Evolutionary conservation across 2,797 vertebrate genomes (phyloP).

Genomic region (Moxostoma hubbsi): DNA sequence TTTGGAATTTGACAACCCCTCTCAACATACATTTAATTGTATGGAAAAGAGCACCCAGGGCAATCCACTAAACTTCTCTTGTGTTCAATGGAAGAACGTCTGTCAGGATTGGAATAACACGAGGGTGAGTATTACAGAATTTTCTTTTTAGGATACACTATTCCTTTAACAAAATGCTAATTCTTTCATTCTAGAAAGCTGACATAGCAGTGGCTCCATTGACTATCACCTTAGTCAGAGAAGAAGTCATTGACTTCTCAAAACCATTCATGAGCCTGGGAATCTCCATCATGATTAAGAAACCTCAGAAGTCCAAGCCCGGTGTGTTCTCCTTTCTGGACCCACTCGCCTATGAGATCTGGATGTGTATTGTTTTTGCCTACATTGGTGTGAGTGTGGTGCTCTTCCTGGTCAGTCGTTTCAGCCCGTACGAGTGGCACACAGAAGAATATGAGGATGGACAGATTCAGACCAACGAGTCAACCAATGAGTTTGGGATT

Average conservation of each 20-base stretch:
- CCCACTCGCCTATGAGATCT: slow-evolving; percentile 98
- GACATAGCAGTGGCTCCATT: slow-evolving; percentile 97
- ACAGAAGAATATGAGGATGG: slow-evolving; percentile 99
- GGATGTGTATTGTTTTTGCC: slow-evolving; percentile 99
- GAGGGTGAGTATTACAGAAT: no score
- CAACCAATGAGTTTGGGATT: slow-evolving; percentile 99
- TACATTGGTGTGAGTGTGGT: slow-evolving; percentile 99
- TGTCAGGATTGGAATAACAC: no score
- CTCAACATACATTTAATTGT: no score
- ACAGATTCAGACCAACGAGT: slow-evolving; percentile 98
- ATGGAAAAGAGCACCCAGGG: no score
- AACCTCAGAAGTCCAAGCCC: slow-evolving; percentile 99
- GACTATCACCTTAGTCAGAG: slow-evolving; percentile 97
- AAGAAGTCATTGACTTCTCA: slow-evolving; percentile 99
- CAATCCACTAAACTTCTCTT: no score
- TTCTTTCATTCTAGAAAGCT: slow-evolving; percentile 86
- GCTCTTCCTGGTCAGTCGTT: slow-evolving; percentile 99
- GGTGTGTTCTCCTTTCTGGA: slow-evolving; percentile 99
- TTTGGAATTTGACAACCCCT: no score
- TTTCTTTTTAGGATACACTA: no score
- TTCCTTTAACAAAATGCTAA: background rate
- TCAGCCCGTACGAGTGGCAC: slow-evolving; percentile 99
- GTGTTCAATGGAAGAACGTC: no score
- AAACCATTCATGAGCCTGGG: slow-evolving; percentile 99
- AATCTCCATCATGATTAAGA: slow-evolving; percentile 99